phyloP scores from a whole-genome alignment of 2,888 invertebrate genomes.

The Magallana nippona region DNA sequence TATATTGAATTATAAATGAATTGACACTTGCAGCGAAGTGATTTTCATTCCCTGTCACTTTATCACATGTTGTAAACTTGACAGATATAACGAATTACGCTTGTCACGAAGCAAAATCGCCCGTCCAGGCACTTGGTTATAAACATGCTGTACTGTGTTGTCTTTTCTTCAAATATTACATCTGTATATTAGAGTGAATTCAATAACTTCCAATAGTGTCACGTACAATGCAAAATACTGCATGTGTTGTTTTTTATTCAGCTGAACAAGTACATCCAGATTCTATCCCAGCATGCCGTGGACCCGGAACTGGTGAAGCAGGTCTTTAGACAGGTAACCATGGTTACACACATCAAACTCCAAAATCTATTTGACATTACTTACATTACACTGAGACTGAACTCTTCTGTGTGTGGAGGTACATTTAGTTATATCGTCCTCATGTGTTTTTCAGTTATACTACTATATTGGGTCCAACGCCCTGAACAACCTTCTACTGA shows the following conservation, averaged over 20 bases:
- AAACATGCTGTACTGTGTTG: too few species aligned
- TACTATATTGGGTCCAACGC: conserved; percentile 97
- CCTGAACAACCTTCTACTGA: conserved; percentile 94
- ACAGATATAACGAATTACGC: too few species aligned
- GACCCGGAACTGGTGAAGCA: conserved; percentile 90
- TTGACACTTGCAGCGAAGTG: too few species aligned
- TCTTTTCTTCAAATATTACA: too few species aligned
- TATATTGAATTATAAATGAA: too few species aligned
- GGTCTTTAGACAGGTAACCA: conserved; percentile 89
- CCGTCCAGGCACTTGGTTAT: too few species aligned
- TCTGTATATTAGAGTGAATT: too few species aligned
- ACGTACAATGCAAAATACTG: not conserved
- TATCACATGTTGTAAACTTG: too few species aligned
- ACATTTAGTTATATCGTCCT: not conserved
- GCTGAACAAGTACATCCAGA: conserved; percentile 78
- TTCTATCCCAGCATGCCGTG: conserved; percentile 83
- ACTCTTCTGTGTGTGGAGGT: not conserved
- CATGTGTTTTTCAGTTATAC: conserved; percentile 84
- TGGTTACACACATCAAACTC: not conserved
- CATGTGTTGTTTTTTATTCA: conserved; percentile 56
- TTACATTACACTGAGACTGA: not conserved
- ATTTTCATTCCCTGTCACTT: too few species aligned
- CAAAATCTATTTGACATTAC: not conserved
- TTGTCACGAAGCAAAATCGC: too few species aligned
- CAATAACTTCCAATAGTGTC: not conserved